Percentiles rank a stretch among this genome's conserved stretches.
Conservation (phyloP, 2,113 vertebrate species). For the Lamprologus speciosus region DNA sequence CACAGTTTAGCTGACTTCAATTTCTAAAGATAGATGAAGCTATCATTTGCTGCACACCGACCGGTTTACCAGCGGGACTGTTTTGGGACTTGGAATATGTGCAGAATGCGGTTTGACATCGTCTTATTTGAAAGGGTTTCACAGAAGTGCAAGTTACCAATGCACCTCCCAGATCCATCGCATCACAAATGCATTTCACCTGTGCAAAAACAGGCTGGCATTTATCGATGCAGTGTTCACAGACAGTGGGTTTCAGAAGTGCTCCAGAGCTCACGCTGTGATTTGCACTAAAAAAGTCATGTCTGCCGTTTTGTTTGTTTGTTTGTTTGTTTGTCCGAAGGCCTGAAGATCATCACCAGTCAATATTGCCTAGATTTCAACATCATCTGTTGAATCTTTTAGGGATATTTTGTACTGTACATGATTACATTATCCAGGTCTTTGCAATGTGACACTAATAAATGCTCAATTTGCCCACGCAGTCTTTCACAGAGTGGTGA, state of each 20-base stretch:
- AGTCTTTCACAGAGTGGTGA: not conserved
- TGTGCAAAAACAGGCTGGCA: not conserved
- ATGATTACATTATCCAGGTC: not conserved
- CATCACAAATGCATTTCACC: not conserved
- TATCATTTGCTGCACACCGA: not conserved
- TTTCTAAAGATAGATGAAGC: not conserved
- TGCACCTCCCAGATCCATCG: not conserved
- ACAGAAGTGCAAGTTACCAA: not conserved
- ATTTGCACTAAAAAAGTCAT: not conserved
- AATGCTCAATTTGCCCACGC: not conserved
- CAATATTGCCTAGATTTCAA: not conserved
- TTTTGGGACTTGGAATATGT: not conserved
- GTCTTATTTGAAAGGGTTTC: not conserved
- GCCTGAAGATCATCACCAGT: not conserved
- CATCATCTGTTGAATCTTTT: not conserved
- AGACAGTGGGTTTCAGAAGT: not conserved
- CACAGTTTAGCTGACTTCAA: not conserved
- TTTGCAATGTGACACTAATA: not conserved
- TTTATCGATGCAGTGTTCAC: not conserved
- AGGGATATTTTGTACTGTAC: not conserved
- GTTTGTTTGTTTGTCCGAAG: not conserved
- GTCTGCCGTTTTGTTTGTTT: not conserved
- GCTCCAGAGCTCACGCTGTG: not conserved
- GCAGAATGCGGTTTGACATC: not conserved
- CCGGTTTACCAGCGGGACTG: not conserved